Evolutionary conservation across 2,113 vertebrate species (phyloP), one percentile per base, ranked within the genome.

Genomic region (Neogobius melanostomus): DNA sequence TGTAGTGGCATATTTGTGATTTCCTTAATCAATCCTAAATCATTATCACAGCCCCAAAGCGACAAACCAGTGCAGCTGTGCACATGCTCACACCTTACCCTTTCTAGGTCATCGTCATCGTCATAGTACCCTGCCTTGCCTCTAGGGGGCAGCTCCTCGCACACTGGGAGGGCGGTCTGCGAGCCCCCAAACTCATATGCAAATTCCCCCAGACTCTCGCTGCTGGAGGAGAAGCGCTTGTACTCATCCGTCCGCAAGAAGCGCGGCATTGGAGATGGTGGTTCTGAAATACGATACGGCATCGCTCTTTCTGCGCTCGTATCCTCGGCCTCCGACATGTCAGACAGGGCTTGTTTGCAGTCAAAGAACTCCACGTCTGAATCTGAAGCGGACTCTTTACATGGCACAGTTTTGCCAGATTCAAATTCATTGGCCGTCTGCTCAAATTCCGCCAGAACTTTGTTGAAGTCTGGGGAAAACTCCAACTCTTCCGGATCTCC

Each of bases 81-180:
- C 79, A 84, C 91, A 92, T 92, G 91, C 91, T 87, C 56, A 60
- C 62, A 73, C 43, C 89, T 93, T 93, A 97, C 97, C 95, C 95
- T 95, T 84, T 92, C 94, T 61, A 98, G 88, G 65, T 93, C 90
- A 51, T 92, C 88, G 50, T 95, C 94, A 61, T 94, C 86, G 74
- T 94, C 91, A 4, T 75, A 91, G 28, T 75, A 89, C 61, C 83
- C 91, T 75, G 84, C 87, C 28, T 84, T 78, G 60, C 88, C 77
- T 62, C 89, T 90, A 46, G 90, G 91, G 2, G 84, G 74, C 42
- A 94, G 93, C 71, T 95, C 94, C 49, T 95, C 94, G 69, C 92
- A 88, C 16, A 93, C 90, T 9, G 93, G 82, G 0, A 93, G 86
- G 63, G 89, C 88, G 0, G 74, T 85, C 7, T 89, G 87, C 64